Conservation (phyloP, 1,140 invertebrate genomes). For the Drosophila kohkoa region DNA sequence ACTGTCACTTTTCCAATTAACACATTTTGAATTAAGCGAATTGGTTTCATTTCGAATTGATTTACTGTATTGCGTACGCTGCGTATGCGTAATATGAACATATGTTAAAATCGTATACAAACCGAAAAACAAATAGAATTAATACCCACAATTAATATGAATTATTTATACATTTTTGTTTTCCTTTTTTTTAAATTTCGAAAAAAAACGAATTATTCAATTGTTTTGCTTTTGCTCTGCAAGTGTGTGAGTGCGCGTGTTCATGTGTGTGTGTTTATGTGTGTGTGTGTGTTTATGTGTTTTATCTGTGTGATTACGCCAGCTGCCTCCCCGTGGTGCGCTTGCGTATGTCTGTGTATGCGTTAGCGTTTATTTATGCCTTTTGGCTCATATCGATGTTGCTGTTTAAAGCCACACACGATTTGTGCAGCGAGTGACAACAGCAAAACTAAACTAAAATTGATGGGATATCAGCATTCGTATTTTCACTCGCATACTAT, state of each 20-base stretch:
- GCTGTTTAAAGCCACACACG: conserved; percentile 19
- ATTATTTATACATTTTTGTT: neutral
- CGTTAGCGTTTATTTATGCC: conserved; percentile 1
- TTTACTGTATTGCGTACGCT: neutral
- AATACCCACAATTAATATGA: neutral
- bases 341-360: neutral
- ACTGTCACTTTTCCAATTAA: too few species aligned
- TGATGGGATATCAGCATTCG: conserved; percentile 21
- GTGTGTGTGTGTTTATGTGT: neutral
- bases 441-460: conserved; percentile 26
- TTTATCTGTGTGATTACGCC: conserved; percentile 29
- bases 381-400: neutral
- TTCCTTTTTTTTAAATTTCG: neutral
- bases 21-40: neutral
- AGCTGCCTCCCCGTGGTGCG: conserved; percentile 19
- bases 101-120: neutral
- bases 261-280: neutral
- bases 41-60: neutral
- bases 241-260: neutral
- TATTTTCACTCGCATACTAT: neutral
- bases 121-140: neutral
- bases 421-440: conserved; percentile 20
- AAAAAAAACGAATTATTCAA: conserved; percentile 4
- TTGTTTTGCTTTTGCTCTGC: neutral
- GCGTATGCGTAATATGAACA: conserved; percentile 6